These are phyloP conservation scores for Formicarius rufipectus DNA, from an alignment of 2,113 vertebrate species.

Conservation along the genomic window DNA sequence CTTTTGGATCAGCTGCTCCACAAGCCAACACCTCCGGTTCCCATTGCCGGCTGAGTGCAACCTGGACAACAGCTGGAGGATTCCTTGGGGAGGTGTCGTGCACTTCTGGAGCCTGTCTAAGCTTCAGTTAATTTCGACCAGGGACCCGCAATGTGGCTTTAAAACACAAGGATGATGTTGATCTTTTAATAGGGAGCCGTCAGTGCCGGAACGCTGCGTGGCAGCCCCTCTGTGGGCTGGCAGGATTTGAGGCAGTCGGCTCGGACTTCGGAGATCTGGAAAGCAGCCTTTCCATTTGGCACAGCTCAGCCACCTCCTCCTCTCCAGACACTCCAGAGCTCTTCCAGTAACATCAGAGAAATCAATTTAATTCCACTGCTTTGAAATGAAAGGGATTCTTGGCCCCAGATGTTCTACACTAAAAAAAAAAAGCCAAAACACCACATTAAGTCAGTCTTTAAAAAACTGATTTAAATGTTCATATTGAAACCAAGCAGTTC, in stretches of 20 bases:
- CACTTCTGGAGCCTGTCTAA: background rate
- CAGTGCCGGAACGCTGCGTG: accelerated
- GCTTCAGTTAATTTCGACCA: background rate
- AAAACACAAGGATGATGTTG: background rate
- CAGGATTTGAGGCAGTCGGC: background rate
- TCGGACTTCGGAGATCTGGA: background rate
- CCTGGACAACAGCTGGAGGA: background rate
- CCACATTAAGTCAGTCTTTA: background rate
- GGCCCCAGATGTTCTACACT: background rate
- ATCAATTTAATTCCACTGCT: background rate
- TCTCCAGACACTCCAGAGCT: background rate
- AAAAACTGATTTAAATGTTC: background rate
- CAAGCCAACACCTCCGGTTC: accelerated
- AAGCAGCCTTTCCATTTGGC: background rate
- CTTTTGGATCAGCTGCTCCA: accelerated
- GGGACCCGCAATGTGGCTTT: background rate
- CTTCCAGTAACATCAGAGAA: background rate
- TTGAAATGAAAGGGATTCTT: background rate
- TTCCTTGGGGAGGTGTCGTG: background rate
- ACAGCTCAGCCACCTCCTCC: background rate
- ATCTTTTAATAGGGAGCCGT: background rate
- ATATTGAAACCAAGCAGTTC: background rate
- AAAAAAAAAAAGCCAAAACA: too few species aligned
- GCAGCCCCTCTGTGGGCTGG: background rate
- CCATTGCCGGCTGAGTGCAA: accelerated